These are phyloP conservation scores for Hanleya hanleyi DNA, from an alignment of 2,888 invertebrate species.

Conservation along the genomic window DNA sequence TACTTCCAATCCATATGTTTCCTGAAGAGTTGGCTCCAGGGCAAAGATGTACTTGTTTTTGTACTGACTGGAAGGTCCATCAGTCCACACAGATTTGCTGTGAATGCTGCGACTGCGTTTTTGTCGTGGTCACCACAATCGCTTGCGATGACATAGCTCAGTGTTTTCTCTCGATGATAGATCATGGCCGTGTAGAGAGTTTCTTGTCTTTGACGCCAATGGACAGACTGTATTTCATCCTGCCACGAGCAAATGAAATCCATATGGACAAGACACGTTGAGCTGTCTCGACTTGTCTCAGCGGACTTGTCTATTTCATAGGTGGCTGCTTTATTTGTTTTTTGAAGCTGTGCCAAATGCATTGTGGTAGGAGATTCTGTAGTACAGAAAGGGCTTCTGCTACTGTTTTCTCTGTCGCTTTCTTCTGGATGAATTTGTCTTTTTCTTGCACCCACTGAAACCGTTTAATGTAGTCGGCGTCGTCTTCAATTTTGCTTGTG, in stretches of 20 bases:
- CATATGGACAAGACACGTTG: constrained; percentile 16
- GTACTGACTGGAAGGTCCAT: constrained; percentile 19
- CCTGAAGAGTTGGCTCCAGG: neutral
- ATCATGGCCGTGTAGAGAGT: constrained; percentile 16
- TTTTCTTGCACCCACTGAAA: constrained; percentile 12
- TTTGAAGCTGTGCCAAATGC: constrained; percentile 20
- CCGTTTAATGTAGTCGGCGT: constrained; percentile 6
- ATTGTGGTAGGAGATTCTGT: constrained; percentile 4
- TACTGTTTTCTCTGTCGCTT: constrained; percentile 4
- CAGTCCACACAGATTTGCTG: constrained; percentile 19
- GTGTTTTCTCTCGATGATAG: constrained; percentile 9
- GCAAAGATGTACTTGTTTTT: constrained; percentile 20
- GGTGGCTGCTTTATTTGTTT: constrained; percentile 4
- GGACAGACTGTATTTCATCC: constrained; percentile 26
- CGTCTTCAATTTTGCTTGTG: neutral
- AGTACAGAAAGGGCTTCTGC: constrained; percentile 8
- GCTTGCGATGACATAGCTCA: constrained; percentile 12
- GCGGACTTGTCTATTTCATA: constrained; percentile 4
- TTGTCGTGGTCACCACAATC: constrained; percentile 20
- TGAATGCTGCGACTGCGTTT: constrained; percentile 14
- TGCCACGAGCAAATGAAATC: constrained; percentile 21
- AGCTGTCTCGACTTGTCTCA: neutral
- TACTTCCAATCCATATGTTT: neutral
- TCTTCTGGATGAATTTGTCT: constrained; percentile 11
- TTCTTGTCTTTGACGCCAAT: constrained; percentile 22